Base-by-base conservation (phyloP, 2,888 invertebrate species). In the Microplitis deprimator region DNA sequence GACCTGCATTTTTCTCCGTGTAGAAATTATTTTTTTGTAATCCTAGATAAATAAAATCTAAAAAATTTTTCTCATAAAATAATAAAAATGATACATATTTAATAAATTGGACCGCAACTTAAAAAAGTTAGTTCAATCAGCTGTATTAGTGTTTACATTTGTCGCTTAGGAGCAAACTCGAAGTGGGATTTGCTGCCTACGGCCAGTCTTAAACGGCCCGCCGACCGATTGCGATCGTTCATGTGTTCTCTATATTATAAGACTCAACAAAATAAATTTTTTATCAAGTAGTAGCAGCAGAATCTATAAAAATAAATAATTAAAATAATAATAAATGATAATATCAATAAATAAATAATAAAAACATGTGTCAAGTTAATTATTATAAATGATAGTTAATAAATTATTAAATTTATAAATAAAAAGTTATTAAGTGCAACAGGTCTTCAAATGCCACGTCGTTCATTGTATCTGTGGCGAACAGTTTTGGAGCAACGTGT, bases 111-210 rank as follows among this genome's bases (percentile, higher is more conserved):
- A 29, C 29, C 3, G 1, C 2, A 4, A 29, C 29, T 29, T 29
- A 13, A 50, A 50, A 50, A 7, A 50, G 13, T 50, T 17, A 73
- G 64, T n/a, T 68, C 65, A 81, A 86, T 86, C 84, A 85, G 86
- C 85, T 86, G 84, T 84, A 78, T 77, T 79, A 78, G 76, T 86
- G 85, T 86, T 86, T 86, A 86, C 86, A 84, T 85, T 85, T 75
- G 81, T 80, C 80, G 81, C 75, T 78, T 79, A 77, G 75, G 73
- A 77, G 69, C 71, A 68, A 73, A 79, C 77, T 70, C 79, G 80
- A 61, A 81, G 82, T 82, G 84, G 84, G 82, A 81, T 77, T 77
- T 41, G 59, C 41, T 79, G 81, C 80, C 81, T 80, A 78, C 79
- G 81, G 81, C 81, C 85, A 86, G 86, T 86, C 81, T 81, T 82